Evolutionary conservation across 2,888 invertebrate species (phyloP), one percentile per base, ranked within the genome.

Genomic region (Argyra leucocephala): DNA sequence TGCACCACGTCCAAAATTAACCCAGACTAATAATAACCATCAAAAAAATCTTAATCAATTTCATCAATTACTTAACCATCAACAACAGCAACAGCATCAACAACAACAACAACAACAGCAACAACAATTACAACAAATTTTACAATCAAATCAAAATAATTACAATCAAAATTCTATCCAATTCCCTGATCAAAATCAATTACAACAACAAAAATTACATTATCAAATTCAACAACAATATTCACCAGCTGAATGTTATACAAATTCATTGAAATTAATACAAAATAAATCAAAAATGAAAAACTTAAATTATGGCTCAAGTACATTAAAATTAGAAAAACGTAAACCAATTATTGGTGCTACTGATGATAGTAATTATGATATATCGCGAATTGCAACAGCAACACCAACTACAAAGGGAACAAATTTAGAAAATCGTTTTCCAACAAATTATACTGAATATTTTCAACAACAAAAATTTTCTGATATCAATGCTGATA

Each of bases 191-290:
- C 57, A 37, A 64, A 73, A 76, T 66, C 74, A 73, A 66, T 73
- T 72, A 67, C 70, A 72, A 48, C 74, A 75, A 60, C 74, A 73
- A 63, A 71, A 72, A 57, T 71, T 71, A 48, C 74, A 74, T 64
- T 77, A 77, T 63, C 79, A 77, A 69, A 80, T 80, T 67, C 79
- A 78, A 73, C 80, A 78, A 67, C 81, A 81, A 68, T 81, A 77
- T 73, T 80, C 80, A 69, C 74, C 67, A 75, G 75, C 72, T 75
- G 75, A 69, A 36, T 67, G 69, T 63, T 68, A 65, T 65, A 67
- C 69, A 22, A 66, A 67, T 37, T 68, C 26, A 62, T 69, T 57
- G 24, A 48, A 37, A 24, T 57, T 65, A 61, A 63, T 66, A 36
- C 48, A 64, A 68, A 36, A 60, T 61, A 63, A 65, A 66, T 62